These are phyloP conservation scores for Paramormyrops kingsleyae DNA, from an alignment of 2,113 vertebrate genomes.

Conservation along the genomic window DNA sequence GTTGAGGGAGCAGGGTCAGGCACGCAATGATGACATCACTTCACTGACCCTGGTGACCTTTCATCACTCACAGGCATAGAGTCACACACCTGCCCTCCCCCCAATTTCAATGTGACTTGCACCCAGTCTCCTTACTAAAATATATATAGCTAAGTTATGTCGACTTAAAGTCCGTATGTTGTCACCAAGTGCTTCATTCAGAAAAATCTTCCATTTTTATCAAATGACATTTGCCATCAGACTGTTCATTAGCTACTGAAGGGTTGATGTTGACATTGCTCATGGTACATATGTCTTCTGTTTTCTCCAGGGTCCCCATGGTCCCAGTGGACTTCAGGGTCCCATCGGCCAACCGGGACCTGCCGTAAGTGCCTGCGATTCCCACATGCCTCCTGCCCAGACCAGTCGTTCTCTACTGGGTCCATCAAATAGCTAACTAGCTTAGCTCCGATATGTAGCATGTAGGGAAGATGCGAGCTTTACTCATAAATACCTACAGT, in stretches of 20 bases:
- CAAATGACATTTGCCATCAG: neutral
- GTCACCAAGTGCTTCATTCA: neutral
- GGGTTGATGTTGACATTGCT: neutral
- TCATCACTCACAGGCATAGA: neutral
- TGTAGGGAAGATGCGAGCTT: neutral
- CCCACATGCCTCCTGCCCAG: neutral
- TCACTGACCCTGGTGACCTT: neutral
- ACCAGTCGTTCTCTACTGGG: neutral
- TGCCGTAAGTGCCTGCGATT: slow-evolving; percentile 75
- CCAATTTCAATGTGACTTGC: neutral
- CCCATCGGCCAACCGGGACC: slow-evolving; percentile 90
- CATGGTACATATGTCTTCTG: neutral
- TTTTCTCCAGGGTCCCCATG: slow-evolving; percentile 78
- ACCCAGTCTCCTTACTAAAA: neutral
- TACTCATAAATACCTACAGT: neutral
- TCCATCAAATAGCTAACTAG: neutral
- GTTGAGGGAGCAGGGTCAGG: neutral
- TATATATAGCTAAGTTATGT: neutral
- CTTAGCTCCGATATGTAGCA: neutral
- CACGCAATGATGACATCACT: neutral
- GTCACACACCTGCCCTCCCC: neutral
- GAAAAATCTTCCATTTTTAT: neutral
- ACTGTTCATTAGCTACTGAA: neutral
- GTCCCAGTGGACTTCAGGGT: slow-evolving; percentile 84
- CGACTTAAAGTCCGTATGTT: neutral